These are phyloP conservation scores for Patagioenas fasciata DNA, from an alignment of 2,113 vertebrate species.

Conservation along the genomic window DNA sequence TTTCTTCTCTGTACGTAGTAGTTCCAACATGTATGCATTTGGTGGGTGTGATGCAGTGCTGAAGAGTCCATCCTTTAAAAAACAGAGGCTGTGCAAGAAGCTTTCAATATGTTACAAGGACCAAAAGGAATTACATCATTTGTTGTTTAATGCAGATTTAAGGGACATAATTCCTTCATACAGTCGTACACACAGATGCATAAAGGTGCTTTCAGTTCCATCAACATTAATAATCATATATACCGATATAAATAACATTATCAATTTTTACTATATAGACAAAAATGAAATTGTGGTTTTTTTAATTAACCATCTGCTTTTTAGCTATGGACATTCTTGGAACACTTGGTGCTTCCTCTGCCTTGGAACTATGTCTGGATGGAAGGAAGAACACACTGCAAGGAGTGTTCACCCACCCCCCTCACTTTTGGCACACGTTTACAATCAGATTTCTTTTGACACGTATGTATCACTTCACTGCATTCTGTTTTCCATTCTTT, in stretches of 20 bases:
- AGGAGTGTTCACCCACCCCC: neutral
- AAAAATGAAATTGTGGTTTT: neutral
- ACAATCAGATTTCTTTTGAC: neutral
- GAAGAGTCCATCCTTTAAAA: neutral
- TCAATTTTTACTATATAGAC: neutral
- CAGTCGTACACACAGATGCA: neutral
- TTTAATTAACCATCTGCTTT: neutral
- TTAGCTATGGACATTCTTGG: neutral
- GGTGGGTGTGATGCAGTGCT: neutral
- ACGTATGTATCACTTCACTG: fast-evolving
- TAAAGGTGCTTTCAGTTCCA: neutral
- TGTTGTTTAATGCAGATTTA: neutral
- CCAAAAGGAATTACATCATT: neutral
- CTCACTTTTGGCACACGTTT: neutral
- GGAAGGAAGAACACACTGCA: neutral
- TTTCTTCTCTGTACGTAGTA: neutral
- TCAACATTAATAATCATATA: neutral
- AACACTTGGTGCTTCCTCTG: neutral
- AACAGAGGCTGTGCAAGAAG: neutral
- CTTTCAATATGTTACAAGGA: neutral
- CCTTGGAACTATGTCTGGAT: neutral
- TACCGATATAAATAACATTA: neutral
- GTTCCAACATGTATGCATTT: neutral
- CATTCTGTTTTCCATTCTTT: neutral
- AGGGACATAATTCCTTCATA: neutral